Evolutionary conservation across 2,797 vertebrate genomes (phyloP), one percentile per base, ranked within the genome.

Genomic region (Spinibarbus caldwelli): DNA sequence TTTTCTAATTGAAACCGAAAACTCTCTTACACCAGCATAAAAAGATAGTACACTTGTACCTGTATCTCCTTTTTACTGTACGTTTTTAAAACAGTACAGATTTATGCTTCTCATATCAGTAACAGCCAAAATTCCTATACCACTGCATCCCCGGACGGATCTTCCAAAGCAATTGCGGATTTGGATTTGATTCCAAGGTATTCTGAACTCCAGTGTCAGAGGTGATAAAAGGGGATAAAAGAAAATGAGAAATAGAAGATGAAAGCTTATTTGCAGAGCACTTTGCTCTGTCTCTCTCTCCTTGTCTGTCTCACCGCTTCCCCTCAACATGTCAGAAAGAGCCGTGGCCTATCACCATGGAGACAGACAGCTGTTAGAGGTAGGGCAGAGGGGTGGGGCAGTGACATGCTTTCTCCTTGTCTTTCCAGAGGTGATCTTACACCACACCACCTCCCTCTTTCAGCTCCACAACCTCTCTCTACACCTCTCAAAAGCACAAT

Each of bases 321-420:
- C 88, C 17, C 52, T 87, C 70, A 31, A 80, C 86, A 88, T 76
- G 84, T 17, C 59, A 92, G 88, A 86, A 87, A 89, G 89, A 88
- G 88, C 89, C 90, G 92, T 94, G 92, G 93, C 90, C 89, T 85
- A 95, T 95, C 70, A 89, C 94, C 93, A 96, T 95, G 95, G 95
- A 93, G 94, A 96, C 94, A 94, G 94, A 94, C 94, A 94, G 92
- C 90, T 90, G 88, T 94, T 93, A 94, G 94, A 96, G 95, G 95
- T 95, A 93, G 73, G 59, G 76, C 73, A 36, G 36, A 84, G 71
- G 31, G 84, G 82, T 49, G 64, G 64, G 21, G 76, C 71, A 82
- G 45, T 43, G 70, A 83, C 78, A 86, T 75, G 79, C 85, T 85
- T 89, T 86, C 62, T 73, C 71, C 85, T 84, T n/a, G 36, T 84